These are phyloP conservation scores for Oostethus manadensis DNA, from an alignment of 2,113 vertebrate genomes.

Conservation along the genomic window DNA sequence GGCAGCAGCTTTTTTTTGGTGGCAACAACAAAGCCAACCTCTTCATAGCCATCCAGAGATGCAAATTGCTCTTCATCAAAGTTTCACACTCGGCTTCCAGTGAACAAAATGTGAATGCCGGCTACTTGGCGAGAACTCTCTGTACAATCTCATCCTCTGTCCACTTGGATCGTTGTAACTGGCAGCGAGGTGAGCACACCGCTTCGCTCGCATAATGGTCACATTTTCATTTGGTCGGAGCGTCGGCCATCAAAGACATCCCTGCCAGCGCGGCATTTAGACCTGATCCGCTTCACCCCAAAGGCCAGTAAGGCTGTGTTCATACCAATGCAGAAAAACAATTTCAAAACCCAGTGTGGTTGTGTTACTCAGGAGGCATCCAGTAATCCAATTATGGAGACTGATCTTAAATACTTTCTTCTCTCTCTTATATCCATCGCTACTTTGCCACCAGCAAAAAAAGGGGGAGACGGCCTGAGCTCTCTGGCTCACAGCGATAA, in stretches of 20 bases:
- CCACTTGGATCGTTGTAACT: slow-evolving; percentile 36
- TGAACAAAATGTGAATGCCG: slow-evolving; percentile 58
- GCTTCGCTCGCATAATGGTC: slow-evolving; percentile 14
- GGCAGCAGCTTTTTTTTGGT: slow-evolving; percentile 54
- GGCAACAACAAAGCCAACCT: slow-evolving; percentile 61
- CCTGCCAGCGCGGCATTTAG: slow-evolving; percentile 39
- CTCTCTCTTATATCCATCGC: neutral
- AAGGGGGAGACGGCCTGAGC: slow-evolving; percentile 17
- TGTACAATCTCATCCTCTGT: slow-evolving; percentile 45
- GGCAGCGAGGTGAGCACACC: slow-evolving; percentile 49
- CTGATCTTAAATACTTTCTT: neutral
- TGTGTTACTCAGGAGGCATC: slow-evolving; percentile 17
- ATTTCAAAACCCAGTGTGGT: slow-evolving; percentile 10
- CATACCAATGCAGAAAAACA: slow-evolving; percentile 15
- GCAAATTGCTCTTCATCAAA: slow-evolving; percentile 73
- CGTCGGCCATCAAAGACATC: slow-evolving; percentile 57
- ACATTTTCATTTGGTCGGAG: slow-evolving; percentile 36
- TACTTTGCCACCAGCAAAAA: slow-evolving; percentile 20
- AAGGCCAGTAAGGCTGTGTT: slow-evolving; percentile 11
- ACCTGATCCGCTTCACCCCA: slow-evolving; percentile 49
- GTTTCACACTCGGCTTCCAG: slow-evolving; percentile 67
- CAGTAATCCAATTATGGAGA: slow-evolving; percentile 40
- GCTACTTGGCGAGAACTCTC: slow-evolving; percentile 37
- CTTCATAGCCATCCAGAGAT: slow-evolving; percentile 69
- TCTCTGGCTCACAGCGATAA: slow-evolving; percentile 47